Base-by-base conservation (phyloP, 1,140 invertebrate genomes). In the Helicoverpa zea region DNA sequence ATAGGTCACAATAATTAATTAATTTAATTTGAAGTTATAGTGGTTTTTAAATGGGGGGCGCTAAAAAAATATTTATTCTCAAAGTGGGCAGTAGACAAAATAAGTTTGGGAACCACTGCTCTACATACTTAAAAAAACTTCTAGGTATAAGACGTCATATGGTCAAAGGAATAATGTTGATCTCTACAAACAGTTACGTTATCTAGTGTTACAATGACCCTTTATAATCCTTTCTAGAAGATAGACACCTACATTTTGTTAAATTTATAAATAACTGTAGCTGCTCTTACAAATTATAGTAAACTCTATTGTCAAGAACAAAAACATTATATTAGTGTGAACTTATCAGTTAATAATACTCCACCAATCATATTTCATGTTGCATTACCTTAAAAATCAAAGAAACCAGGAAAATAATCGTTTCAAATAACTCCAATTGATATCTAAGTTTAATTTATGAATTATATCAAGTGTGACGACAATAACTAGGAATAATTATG, bases 401-500 rank as follows among this genome's bases (percentile, higher is more conserved):
- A 30, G n/a, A 51, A 52, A 68, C 10, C 0, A 70, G 18, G 18
- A n/a, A 70, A 70, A 51, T 7, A 47, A 64, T 5, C 13, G 14
- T 11, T 29, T 51, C 3, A 51, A 68, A 11, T 11, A 10, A 43
- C 4, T 7, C 5, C 35, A 49, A 18, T 43, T 11, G 14, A 11
- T 14, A 54, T 70, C 18, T 70, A 3, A 35, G 13, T 64, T n/a
- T 30, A 51, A 70, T 51, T 52, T 23, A 14, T 23, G 14, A 70
- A 30, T 51, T 18, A 30, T 52, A 29, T 23, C 66, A 70, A 54
- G 49, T 52, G 12, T 52, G 18, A 14, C 7, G 29, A 23, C 30
- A 70, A 70, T 70, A 12, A 70, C 18, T 66, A 12, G n/a, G 11
- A 70, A 52, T 70, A 52, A 70, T 30, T 18, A 73, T 56, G 52